Evolutionary conservation across 2,113 vertebrate species (phyloP), one percentile per base, ranked within the genome.

Genomic region (Isichthys henryi): DNA sequence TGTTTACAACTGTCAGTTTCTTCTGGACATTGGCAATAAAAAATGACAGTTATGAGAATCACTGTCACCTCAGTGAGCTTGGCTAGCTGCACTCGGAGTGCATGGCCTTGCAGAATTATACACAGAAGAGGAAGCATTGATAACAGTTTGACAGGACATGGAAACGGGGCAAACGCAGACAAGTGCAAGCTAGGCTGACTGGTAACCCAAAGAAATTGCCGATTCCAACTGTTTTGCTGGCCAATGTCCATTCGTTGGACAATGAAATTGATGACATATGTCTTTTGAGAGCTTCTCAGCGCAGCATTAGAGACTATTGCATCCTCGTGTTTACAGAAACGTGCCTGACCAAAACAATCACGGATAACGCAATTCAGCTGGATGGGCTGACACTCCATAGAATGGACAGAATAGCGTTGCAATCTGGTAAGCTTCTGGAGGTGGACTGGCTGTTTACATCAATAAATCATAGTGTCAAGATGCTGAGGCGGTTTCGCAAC

Each of bases 161-260:
- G 66, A 35, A 35, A n/a, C 1, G 11, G 21, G 27, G 27, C 56
- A 74, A 35, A n/a, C 3, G 0, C n/a, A 31, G 66, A 74, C 2
- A 46, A 86, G 46, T 86, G 83, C 83, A 50, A 49, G 48, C 83
- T 31, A 52, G n/a, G 83, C 83, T 86, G 48, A 49, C 83, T n/a
- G 83, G 6, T 85, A 85, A 49, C 83, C 66, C 66, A 74, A 86
- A 86, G 3, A 74, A 74, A 74, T 35, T 13, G 31, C 0, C 9
- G 56, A 62, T n/a, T 9, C 21, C 56, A 62, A n/a, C 45, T 13
- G 46, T 86, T 27, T 49, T 86, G 45, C 83, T 49, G 48, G 83
- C 83, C 83, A 15, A 49, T 52, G 83, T 86, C 48, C n/a, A 46
- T 5, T 50, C 83, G 9, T 49, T 86, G 83, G 83, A 86, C 45